Conservation (phyloP, 2,888 invertebrate species). For the Shargacucullia verbasci region DNA sequence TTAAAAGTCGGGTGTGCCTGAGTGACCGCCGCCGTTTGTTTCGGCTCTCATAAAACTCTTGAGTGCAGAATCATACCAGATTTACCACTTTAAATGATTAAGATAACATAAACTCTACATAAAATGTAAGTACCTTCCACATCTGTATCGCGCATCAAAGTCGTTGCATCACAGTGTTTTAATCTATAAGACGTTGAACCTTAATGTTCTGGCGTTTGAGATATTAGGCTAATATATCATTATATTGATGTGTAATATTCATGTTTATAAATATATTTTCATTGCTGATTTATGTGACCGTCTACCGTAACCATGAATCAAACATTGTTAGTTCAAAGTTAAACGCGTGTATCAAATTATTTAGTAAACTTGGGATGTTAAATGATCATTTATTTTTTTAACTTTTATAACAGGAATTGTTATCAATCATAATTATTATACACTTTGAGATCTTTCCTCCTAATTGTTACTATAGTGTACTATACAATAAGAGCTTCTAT, state of each 20-base stretch:
- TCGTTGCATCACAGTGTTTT: slow-evolving; percentile 53
- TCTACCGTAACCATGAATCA: too few relatives aligned
- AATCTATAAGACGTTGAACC: slow-evolving; percentile 60
- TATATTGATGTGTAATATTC: slow-evolving; percentile 5
- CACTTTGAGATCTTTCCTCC: too few relatives aligned
- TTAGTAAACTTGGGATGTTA: too few relatives aligned
- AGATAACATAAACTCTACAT: slow-evolving; percentile 32
- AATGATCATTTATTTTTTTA: too few relatives aligned
- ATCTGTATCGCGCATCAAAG: slow-evolving; percentile 64
- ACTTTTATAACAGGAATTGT: too few relatives aligned
- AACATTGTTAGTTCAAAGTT: too few relatives aligned
- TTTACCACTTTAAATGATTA: slow-evolving; percentile 53
- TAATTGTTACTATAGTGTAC: too few relatives aligned
- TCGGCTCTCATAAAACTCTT: slow-evolving; percentile 9
- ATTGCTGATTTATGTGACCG: neutral
- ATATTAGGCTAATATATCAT: slow-evolving; percentile 39
- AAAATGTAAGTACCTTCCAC: slow-evolving; percentile 56
- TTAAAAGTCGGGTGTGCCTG: too few relatives aligned
- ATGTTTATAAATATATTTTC: slow-evolving; percentile 2
- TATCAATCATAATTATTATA: too few relatives aligned
- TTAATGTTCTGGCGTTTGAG: slow-evolving; percentile 60
- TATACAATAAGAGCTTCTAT: too few relatives aligned
- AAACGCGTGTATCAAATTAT: too few relatives aligned
- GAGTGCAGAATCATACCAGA: slow-evolving; percentile 29
- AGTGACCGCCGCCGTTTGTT: slow-evolving; percentile 15